Evolutionary conservation across 2,888 invertebrate species (phyloP), one percentile per base, ranked within the genome.

Genomic region (Argyresthia goedartella): DNA sequence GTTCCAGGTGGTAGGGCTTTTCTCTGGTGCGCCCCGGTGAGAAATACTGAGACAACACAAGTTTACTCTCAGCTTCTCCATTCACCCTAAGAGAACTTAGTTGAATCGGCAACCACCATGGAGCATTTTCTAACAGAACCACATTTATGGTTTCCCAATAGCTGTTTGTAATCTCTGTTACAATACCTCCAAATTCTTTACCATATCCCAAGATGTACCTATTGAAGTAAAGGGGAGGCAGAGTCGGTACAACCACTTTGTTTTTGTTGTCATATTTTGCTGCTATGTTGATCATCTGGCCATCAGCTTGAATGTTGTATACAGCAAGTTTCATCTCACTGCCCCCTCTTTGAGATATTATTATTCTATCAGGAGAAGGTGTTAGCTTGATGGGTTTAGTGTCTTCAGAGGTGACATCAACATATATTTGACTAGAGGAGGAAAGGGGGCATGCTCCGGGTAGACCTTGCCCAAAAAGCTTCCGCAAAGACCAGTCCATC

Each of bases 91-190:
- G 81, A 0, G 97, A 94, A 74, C 98, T 98, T 52, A 97, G 87
- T 76, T 97, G 98, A 58, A 97, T 90, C 4, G 95, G 94, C 41
- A 96, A 87, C 84, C 92, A 94, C 96, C 96, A 97, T 0, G 95
- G 95, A 60, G 98, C 91, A 73, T 96, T 93, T 81, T 98, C 97
- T 71, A 97, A 88, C 54, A 97, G 88, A 50, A 97, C 89, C 42
- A 97, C 88, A 62, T 94, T 91, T 52, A 98, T 80, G 0, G 90
- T 67, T 52, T 88, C 88, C 90, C 92, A 93, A 63, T 94, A 92
- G 60, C 92, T 93, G 68, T 97, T 97, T 54, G 91, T 91, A 50
- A 97, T 82, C 73, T 94, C 92, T 16, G 95, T 95, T 0, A 95
- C 93, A 61, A 98, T 92, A 50, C 96, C 95, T 10, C 98, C 98